Evolutionary conservation across 2,113 vertebrate genomes (phyloP).

Genomic region (Alces alces): DNA sequence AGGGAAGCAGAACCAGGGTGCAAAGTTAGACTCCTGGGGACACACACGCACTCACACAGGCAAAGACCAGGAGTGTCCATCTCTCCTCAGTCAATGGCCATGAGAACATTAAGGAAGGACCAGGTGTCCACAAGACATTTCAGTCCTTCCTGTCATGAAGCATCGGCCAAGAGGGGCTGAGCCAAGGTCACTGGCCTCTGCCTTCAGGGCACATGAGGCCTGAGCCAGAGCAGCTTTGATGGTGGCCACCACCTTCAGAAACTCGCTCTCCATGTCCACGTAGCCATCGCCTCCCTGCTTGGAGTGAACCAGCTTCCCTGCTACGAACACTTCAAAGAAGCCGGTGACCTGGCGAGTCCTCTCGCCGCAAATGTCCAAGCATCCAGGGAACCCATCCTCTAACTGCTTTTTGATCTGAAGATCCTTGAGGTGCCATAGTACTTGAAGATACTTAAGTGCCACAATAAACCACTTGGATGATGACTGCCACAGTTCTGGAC

Average conservation of each 20-base stretch:
- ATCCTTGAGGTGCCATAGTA: conserved; percentile 63
- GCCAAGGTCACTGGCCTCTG: conserved; percentile 47
- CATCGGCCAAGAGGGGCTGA: not conserved
- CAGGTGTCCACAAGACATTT: conserved; percentile 30
- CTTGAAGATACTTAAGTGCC: conserved; percentile 71
- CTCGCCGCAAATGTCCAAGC: conserved; percentile 67
- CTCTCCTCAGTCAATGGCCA: not conserved
- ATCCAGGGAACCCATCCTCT: conserved; percentile 71
- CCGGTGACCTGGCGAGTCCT: conserved; percentile 73
- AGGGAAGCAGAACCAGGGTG: not conserved
- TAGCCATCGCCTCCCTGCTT: conserved; percentile 80
- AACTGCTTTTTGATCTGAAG: conserved; percentile 73
- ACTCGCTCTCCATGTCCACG: conserved; percentile 67
- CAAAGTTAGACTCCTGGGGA: not conserved
- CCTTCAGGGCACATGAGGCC: not conserved
- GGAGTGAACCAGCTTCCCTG: conserved; percentile 75
- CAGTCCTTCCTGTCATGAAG: conserved; percentile 58
- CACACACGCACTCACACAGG: not conserved
- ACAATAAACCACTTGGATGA: not conserved
- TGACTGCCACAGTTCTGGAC: not conserved
- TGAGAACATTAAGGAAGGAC: conserved; percentile 45
- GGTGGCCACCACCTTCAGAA: conserved; percentile 61
- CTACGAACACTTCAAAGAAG: conserved; percentile 76
- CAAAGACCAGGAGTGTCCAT: not conserved
- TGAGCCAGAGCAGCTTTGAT: conserved; percentile 61